Evolutionary conservation across 2,888 invertebrate genomes (phyloP).

Genomic region (Brachylomia viminalis): DNA sequence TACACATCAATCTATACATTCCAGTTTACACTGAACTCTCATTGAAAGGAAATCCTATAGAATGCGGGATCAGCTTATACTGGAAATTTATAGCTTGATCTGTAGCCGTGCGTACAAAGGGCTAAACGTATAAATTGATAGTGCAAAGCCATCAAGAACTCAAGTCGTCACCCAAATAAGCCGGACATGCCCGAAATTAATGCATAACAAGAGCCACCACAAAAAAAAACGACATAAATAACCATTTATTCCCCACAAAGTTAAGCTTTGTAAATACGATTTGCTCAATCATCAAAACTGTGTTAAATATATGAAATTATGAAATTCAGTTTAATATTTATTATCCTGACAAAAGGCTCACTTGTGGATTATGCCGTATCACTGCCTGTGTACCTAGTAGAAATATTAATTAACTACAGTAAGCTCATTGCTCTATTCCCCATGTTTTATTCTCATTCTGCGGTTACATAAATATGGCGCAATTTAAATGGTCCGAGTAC

Average conservation of each 20-base stretch:
- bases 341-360: conserved; percentile 1
- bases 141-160: neutral
- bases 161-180: neutral
- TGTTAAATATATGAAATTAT: neutral
- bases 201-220: no score
- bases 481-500: neutral
- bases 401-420: conserved; percentile 24
- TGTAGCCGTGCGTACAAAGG: no score
- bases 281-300: neutral
- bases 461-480: conserved; percentile 5
- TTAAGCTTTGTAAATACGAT: neutral
- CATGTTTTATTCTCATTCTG: conserved; percentile 14
- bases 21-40: no score
- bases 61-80: no score
- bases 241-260: neutral
- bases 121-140: neutral
- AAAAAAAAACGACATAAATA: neutral
- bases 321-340: neutral
- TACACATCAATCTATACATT: no score
- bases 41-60: no score
- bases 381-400: conserved; percentile 2
- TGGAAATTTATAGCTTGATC: no score
- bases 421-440: conserved; percentile 2
- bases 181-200: neutral
- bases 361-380: neutral